These are phyloP conservation scores for Spilosoma lubricipeda DNA, from an alignment of 2,888 invertebrate genomes.

Conservation along the genomic window DNA sequence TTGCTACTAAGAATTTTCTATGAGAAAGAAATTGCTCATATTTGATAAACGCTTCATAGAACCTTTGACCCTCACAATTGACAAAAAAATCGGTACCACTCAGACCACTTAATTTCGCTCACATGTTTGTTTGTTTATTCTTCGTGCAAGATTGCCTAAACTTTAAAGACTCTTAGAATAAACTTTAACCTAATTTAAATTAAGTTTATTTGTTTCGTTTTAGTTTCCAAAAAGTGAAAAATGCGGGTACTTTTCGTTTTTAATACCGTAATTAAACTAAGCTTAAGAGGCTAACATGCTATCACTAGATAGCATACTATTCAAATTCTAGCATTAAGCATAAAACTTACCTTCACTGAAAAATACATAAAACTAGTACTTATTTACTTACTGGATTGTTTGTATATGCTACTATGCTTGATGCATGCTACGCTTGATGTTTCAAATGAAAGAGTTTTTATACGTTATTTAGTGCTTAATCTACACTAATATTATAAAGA, in stretches of 20 bases:
- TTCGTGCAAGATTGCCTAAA: neutral
- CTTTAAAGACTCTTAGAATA: no score
- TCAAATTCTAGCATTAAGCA: neutral
- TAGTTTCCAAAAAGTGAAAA: neutral
- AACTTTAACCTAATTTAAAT: neutral
- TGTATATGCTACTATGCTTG: no score
- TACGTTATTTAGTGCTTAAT: no score
- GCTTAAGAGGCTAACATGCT: neutral
- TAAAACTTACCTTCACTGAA: neutral
- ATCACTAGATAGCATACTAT: neutral
- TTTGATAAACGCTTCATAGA: neutral
- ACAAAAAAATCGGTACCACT: neutral
- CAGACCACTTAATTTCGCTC: neutral
- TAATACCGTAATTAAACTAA: neutral
- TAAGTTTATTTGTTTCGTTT: neutral
- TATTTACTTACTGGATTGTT: no score
- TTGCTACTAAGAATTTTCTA: neutral
- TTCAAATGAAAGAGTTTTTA: slow-evolving; percentile 17
- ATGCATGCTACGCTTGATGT: neutral
- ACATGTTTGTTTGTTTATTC: neutral
- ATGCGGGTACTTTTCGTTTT: neutral
- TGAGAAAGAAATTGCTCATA: neutral
- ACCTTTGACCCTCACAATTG: neutral
- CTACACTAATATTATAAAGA: no score
- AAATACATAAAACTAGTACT: neutral